Evolutionary conservation across 2,888 invertebrate species (phyloP), one percentile per base, ranked within the genome.

Genomic region (Gerris lacustris): DNA sequence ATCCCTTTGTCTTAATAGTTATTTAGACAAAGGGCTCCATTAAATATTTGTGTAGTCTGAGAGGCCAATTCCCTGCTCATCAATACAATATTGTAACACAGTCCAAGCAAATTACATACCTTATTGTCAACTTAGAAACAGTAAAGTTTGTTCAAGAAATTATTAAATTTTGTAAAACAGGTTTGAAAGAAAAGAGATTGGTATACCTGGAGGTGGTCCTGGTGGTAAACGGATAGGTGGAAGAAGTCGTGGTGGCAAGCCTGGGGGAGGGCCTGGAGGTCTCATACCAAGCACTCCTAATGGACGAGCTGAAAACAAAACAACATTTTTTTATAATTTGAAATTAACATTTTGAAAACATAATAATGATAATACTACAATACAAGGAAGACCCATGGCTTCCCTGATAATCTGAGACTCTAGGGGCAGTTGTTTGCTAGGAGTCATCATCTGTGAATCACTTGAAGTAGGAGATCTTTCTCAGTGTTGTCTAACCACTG

Each of bases 171-270:
- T 31, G 31, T 31, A 31, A 31, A 31, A 31, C 2, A 31, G 31
- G 31, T 31, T 31, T 31, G 31, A 31, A 31, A 31, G 31, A 31
- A 31, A 31, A 31, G 31, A 31, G 31, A 31, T 31, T 31, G 31
- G 31, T 31, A 31, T 31, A 11, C 55, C 55, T 55, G 88, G 88
- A 4, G 86, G 88, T 4, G 86, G 86, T 2, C 87, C 87, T 0
- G 87, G 87, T 62, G 87, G 87, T 66, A 87, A 83, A 6, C 87
- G 82, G n/a, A 87, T 83, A 0, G 88, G 86, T 9, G 64, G 64
- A 0, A 83, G 80, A 77, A 87, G 77, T 79, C 88, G 82, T 62
- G 86, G 84, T 6, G 86, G 86, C 77, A 82, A 84, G 77, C 83
- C 89, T 76, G 84, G 88, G 70, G 83, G 88, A 43, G 87, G 86